Evolutionary conservation across 1,140 invertebrate genomes (phyloP).

Genomic region (Dysdera silvatica): DNA sequence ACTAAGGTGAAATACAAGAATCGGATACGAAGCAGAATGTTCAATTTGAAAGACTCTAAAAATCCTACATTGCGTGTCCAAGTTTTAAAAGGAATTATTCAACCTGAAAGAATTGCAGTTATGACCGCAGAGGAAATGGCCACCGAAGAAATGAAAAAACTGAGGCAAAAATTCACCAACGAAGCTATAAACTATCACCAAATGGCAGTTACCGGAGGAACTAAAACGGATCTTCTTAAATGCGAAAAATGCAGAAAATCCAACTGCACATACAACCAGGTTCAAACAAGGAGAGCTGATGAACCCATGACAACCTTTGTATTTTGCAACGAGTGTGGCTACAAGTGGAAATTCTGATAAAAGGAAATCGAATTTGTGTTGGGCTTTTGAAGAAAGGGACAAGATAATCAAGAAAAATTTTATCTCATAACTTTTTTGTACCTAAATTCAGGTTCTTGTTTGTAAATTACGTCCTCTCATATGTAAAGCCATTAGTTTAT

Average conservation of each 20-base stretch:
- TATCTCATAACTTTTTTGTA: too few relatives aligned
- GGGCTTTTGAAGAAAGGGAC: too few relatives aligned
- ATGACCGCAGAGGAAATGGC: constrained; percentile 99
- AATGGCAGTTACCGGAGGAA: constrained; percentile 75
- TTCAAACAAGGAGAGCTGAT: constrained; percentile 97
- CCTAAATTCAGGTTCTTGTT: too few relatives aligned
- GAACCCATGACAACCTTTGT: constrained; percentile 99
- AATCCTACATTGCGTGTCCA: constrained; percentile 91
- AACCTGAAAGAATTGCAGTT: constrained; percentile 71
- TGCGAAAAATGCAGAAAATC: constrained; percentile 55
- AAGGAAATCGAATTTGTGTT: too few relatives aligned
- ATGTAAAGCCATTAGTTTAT: too few relatives aligned
- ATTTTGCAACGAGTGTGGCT: constrained; percentile 92
- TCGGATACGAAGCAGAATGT: constrained; percentile 83
- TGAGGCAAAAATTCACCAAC: constrained; percentile 91
- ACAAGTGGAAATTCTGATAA: constrained; percentile 79
- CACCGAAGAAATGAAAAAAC: constrained; percentile 91
- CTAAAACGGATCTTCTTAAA: constrained; percentile 90
- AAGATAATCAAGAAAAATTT: too few relatives aligned
- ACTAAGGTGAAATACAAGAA: constrained; percentile 96
- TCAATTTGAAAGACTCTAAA: constrained; percentile 90
- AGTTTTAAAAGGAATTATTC: constrained; percentile 81
- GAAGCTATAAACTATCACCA: constrained; percentile 98
- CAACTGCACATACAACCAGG: constrained; percentile 44
- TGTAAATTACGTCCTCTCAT: too few relatives aligned